Evolutionary conservation across 2,888 invertebrate genomes (phyloP).

Genomic region (Eupithecia exiguata): DNA sequence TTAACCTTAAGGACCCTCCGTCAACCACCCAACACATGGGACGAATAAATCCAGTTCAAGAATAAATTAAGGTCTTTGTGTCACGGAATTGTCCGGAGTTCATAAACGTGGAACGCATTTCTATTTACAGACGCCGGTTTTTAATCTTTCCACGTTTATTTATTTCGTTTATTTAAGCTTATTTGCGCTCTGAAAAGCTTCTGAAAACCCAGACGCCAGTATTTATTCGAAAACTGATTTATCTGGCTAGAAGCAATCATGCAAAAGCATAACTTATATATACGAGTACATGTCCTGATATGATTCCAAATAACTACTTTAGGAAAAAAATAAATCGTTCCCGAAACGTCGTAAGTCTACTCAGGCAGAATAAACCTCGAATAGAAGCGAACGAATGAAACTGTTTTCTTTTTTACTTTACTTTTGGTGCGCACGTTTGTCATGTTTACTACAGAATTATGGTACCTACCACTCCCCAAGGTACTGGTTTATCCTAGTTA

Average conservation of each 20-base stretch:
- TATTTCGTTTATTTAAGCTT: conserved; percentile 6
- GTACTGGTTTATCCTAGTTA: too few species aligned
- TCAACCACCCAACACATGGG: conserved; percentile 72
- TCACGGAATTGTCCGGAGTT: conserved; percentile 64
- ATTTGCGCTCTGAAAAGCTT: neutral
- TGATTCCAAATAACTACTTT: neutral
- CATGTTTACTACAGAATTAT: neutral
- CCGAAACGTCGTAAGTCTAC: neutral
- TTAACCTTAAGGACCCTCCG: conserved; percentile 79
- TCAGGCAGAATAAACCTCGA: neutral
- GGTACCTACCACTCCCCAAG: too few species aligned
- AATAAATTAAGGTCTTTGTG: conserved; percentile 81
- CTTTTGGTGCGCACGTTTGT: neutral
- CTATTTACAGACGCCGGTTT: conserved; percentile 27
- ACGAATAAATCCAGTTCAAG: conserved; percentile 78
- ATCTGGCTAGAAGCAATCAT: neutral
- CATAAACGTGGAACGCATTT: conserved; percentile 53
- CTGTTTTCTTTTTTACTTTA: neutral
- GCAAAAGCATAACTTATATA: neutral
- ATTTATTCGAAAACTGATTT: neutral
- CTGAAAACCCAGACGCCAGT: neutral
- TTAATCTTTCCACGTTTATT: conserved; percentile 30
- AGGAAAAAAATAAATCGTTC: neutral
- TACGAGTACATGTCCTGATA: neutral
- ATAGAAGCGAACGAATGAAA: neutral